Base-by-base conservation (phyloP, 92 coral and sea anemone species). In the Pocillopora grandis region DNA sequence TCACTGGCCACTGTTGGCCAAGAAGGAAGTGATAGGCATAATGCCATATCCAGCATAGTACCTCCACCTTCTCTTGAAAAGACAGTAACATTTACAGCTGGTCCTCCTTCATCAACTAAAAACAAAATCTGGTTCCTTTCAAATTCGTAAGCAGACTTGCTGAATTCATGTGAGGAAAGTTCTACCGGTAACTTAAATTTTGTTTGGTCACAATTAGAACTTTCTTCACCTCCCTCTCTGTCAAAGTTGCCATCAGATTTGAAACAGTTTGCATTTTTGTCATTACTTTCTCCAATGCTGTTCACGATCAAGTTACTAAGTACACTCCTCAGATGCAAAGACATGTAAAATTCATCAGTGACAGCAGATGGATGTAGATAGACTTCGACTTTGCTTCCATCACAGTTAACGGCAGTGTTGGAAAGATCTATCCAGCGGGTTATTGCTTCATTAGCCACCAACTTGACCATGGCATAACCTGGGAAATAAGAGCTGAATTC, bases 21-120 rank as follows among this genome's bases (percentile, higher is more conserved):
- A 49, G 35, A 33, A 0, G 80, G 72, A 27, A 84, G 27, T 66
- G 87, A 23, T 58, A 84, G 68, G 82, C 81, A 84, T 14, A 78
- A 62, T 66, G 87, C 87, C 87, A 84, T 84, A 66, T 84, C 87
- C 66, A 84, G 76, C 58, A 55, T 76, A 84, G 15, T 15, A 35
- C 87, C 81, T 58, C 87, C 83, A 8, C 83, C 87, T 61, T 84
- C 76, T 19, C 31, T 16, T 56, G 58, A 16, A 33, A 84, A 76
- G 49, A 57, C 58, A 71, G 20, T 76, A 10, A 84, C 76, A 61
- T 71, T 84, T 27, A 84, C 82, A 0, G 87, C 87, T 66, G 87
- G 87, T 6, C 87, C 87, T 6, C 81, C 87, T 76, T 84, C 82
- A 78, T 84, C 87, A n/a, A 84, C 75, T 12, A 84, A 9, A 66